A percentile compares a stretch with the other conserved stretches of the same genome.
phyloP scores from a whole-genome alignment of 2,888 invertebrate genomes.

The Napeogenes inachia region DNA sequence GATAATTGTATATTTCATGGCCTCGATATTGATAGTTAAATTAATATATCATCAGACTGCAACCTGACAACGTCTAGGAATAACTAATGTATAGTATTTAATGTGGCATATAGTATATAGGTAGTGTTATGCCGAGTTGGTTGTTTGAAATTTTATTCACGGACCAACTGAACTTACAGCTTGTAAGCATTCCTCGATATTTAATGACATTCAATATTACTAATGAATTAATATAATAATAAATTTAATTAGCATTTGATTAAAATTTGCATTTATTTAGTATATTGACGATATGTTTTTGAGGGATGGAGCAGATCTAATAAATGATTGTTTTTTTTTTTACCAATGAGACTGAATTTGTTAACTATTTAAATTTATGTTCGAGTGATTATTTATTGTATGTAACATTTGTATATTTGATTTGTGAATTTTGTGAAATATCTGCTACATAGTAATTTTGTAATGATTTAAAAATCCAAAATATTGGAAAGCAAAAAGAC shows the following conservation, averaged over 20 bases:
- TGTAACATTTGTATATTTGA: slow-evolving; percentile 27
- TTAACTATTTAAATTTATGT: slow-evolving; percentile 60
- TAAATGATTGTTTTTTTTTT: slow-evolving; percentile 56
- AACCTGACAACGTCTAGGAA: no score
- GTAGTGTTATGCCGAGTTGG: background rate
- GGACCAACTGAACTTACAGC: slow-evolving; percentile 20
- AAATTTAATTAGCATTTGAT: slow-evolving; percentile 34
- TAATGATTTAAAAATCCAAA: slow-evolving; percentile 14
- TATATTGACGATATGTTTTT: slow-evolving; percentile 41
- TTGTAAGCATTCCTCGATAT: slow-evolving; percentile 17
- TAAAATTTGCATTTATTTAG: slow-evolving; percentile 48
- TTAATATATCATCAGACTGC: no score
- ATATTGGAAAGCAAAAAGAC: slow-evolving; percentile 47
- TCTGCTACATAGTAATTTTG: slow-evolving; percentile 23
- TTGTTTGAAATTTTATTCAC: slow-evolving; percentile 18
- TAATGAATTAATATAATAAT: slow-evolving; percentile 36
- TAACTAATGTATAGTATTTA: no score
- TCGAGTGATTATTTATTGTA: slow-evolving; percentile 66
- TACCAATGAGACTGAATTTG: slow-evolving; percentile 76
- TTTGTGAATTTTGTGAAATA: slow-evolving; percentile 23
- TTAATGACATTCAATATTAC: slow-evolving; percentile 15
- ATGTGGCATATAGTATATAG: no score
- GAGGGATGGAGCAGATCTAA: slow-evolving; percentile 56
- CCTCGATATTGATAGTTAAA: no score
- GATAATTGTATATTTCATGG: no score